Base-by-base conservation (phyloP, 2,113 vertebrate genomes). In the Caranx ignobilis region DNA sequence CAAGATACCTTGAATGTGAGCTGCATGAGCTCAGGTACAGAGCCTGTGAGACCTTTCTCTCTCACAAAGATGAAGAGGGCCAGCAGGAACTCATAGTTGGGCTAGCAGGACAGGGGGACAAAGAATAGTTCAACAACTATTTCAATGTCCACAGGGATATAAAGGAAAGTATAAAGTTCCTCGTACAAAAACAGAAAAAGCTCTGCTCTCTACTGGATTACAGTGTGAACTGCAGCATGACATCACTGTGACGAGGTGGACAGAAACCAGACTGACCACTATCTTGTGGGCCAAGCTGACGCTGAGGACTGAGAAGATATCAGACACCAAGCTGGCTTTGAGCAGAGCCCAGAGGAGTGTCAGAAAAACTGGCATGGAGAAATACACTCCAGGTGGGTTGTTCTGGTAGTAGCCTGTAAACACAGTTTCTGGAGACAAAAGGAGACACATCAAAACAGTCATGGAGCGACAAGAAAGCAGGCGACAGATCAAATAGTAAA, bases 401-500 rank as follows among this genome's bases (percentile, higher is more conserved):
- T 88, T 94, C 85, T 88, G 92, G 88, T 97, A 99, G 82, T 96
- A 98, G 10, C 92, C 91, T 75, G 92, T 82, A 91, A 97, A 97
- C 84, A 97, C 92, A 13, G 91, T 93, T 61, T 91, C 97, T 99
- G 89, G 48, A 94, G 37, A 82, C 76, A 62, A 74, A 85, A 6
- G 6, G 5, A 41, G 31, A 60, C 0, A 6, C 5, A 2, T 26
- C 0, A 10, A 37, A 13, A 10, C 21, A 39, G 26, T 32, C 1
- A 12, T 4, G 26, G 6, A 65, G 13, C 8, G 19, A 63, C 8
- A 39, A 35, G 59, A 37, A 18, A 1, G 16, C 11, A 32, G 3
- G 12, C 0, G 47, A 48, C 47, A 68, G 13, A 35, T 31, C 19
- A 41, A 57, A 35, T 21, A 9, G 35, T 7, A 54, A 69, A 35